Evolutionary conservation across 2,113 vertebrate species (phyloP).

Genomic region (Alethe castanea): DNA sequence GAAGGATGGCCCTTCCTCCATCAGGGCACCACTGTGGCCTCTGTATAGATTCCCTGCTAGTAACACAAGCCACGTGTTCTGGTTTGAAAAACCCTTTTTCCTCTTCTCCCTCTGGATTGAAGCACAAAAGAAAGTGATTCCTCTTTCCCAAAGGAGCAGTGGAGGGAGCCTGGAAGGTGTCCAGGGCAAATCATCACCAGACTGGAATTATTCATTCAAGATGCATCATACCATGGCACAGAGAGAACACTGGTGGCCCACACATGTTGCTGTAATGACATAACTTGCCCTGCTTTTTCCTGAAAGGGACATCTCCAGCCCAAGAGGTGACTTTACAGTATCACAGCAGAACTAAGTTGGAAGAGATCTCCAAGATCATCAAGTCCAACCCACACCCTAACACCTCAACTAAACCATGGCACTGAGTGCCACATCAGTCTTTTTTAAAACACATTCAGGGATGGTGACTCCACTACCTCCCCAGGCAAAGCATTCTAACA

Average conservation of each 20-base stretch:
- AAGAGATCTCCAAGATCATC: no score
- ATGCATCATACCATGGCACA: not conserved
- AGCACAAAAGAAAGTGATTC: not conserved
- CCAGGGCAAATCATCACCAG: not conserved
- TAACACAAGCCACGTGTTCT: not conserved
- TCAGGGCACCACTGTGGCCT: not conserved
- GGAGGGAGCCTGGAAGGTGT: not conserved
- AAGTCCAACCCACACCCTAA: no score
- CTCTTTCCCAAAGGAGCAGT: not conserved
- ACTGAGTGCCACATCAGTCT: no score
- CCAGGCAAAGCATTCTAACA: no score
- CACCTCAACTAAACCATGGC: no score
- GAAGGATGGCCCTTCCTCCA: not conserved
- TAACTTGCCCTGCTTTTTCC: not conserved
- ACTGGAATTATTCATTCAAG: not conserved
- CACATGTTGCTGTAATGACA: not conserved
- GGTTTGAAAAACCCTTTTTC: not conserved
- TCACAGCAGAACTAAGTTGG: no score
- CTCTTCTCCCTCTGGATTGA: not conserved
- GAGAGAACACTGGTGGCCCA: not conserved
- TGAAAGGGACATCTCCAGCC: not conserved
- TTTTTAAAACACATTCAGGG: no score
- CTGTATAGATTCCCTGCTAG: not conserved
- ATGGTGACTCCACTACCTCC: no score
- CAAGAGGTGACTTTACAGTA: not conserved